These are phyloP conservation scores for Gymnorhina tibicen DNA, from an alignment of 2,113 vertebrate species.

Conservation along the genomic window DNA sequence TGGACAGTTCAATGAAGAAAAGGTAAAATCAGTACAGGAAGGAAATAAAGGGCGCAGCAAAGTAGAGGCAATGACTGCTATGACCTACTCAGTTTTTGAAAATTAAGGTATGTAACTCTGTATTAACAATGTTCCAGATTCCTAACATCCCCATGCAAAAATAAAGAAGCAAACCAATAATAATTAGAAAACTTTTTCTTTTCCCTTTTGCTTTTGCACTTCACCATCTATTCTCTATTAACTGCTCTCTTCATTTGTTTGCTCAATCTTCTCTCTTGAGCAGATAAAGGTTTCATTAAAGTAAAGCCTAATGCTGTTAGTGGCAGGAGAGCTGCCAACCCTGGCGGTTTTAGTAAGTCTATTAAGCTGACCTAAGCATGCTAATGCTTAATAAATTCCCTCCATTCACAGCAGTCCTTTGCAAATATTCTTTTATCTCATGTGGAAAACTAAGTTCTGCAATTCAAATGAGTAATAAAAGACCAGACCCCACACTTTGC, in stretches of 20 bases:
- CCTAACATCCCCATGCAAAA: not conserved
- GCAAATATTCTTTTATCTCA: not conserved
- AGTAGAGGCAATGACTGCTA: not conserved
- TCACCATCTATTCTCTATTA: slow-evolving; percentile 3
- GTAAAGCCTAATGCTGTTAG: slow-evolving; percentile 34
- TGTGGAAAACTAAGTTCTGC: not conserved
- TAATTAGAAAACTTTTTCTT: not conserved
- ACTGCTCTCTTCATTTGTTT: slow-evolving; percentile 36
- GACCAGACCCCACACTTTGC: not conserved
- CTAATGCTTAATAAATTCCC: slow-evolving; percentile 7
- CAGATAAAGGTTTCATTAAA: slow-evolving; percentile 48
- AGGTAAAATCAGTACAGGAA: not conserved
- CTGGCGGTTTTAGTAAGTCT: not conserved
- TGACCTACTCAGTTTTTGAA: not conserved
- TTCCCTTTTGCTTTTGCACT: not conserved
- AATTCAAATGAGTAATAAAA: not conserved
- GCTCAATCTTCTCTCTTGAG: not conserved
- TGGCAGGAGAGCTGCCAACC: slow-evolving; percentile 2
- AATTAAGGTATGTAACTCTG: not conserved
- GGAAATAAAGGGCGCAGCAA: not conserved
- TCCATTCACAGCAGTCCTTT: not conserved
- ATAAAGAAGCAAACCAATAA: not conserved
- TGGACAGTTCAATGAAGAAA: not conserved
- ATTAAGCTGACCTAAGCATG: slow-evolving; percentile 21
- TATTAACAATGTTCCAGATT: not conserved